Conservation (phyloP, 1,140 invertebrate genomes). For the Brachionus plicatilis region DNA sequence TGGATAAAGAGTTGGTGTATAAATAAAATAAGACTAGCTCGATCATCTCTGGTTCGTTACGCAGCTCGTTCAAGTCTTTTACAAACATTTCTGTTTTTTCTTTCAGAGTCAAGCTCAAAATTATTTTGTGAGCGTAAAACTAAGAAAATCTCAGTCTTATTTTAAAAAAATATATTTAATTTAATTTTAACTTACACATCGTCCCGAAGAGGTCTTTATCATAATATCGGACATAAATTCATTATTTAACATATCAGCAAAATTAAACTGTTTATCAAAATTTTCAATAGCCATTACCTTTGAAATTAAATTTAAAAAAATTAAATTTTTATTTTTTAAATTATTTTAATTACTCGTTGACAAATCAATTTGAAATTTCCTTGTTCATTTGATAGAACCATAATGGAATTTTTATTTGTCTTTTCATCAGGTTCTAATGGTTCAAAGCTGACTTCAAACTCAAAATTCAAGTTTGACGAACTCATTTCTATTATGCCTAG, state of each 20-base stretch:
- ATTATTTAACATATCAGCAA: background rate
- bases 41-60: background rate
- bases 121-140: slow-evolving; percentile 33
- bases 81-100: slow-evolving; percentile 16
- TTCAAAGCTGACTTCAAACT: background rate
- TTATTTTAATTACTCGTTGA: background rate
- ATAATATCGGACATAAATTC: slow-evolving; percentile 16
- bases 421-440: background rate
- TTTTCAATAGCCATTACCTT: background rate
- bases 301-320: background rate
- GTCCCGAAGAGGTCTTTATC: background rate
- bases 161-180: background rate
- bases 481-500: background rate
- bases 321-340: background rate
- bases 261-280: slow-evolving; percentile 4
- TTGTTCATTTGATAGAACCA: background rate
- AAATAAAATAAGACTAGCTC: slow-evolving; percentile 6
- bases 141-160: background rate
- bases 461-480: background rate
- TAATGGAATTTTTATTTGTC: background rate
- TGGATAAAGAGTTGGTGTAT: background rate
- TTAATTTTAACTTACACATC: background rate
- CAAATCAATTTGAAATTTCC: background rate
- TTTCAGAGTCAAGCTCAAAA: background rate
- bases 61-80: background rate